Base-by-base conservation (phyloP, 2,888 invertebrate species). In the Ischnus inquisitorius region DNA sequence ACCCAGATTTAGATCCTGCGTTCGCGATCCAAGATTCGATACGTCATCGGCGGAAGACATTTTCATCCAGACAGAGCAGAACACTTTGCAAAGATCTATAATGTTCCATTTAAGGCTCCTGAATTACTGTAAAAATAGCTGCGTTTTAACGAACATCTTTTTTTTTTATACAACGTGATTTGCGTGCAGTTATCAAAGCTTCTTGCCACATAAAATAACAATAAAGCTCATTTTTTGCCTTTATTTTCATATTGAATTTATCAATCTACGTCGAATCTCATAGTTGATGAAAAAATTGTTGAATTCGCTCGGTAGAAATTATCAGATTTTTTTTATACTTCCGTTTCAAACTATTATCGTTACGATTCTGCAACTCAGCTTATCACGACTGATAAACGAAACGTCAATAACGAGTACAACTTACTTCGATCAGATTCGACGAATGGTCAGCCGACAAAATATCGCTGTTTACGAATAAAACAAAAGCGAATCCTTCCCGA, bases 1-100 rank as follows among this genome's bases (percentile, higher is more conserved):
- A 39, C 84, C 87, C 4, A 91, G 34, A 25, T 90, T 86, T 6
- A 92, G 82, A 68, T 90, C 89, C 22, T 89, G 87, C 28, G 92
- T 75, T 74, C 92, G 89, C 48, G 88, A 74, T 68, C 86, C 84
- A 67, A 87, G 87, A 79, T 89, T 90, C 43, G 89, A 86, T 62
- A 88, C 87, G 74, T 90, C 91, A 46, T 89, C 91, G 48, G 87
- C 84, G 60, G 90, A 89, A 75, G 92, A 91, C 92, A 92, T 92
- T 87, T 90, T 90, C 78, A 67, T 77, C 78, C 75, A 48, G 85
- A 85, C 79, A 62, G 85, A 79, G 67, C 57, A 82, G 74, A 87
- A 76, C 86, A 89, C 83, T 85, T 89, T 65, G 82, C 87, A 41
- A 85, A 41, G 78, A 87, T 86, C 72, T 87, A 86, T 82, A 82